Evolutionary conservation across 2,113 vertebrate species (phyloP).

Genomic region (Tricholaema leucomelas): DNA sequence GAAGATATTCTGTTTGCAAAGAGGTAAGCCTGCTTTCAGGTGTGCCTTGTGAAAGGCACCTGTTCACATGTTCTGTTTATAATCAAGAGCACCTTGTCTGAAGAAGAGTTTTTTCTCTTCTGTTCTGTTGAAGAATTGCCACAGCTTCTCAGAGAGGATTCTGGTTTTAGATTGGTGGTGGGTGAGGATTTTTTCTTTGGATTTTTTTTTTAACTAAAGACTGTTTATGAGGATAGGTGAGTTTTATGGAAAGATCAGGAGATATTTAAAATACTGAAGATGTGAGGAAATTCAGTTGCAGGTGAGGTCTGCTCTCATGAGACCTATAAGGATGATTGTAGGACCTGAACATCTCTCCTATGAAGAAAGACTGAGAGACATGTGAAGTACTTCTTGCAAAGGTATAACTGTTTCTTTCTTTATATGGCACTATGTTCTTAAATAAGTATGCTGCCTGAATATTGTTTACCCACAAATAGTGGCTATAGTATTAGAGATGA

Average conservation of each 20-base stretch:
- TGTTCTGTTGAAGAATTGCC: not conserved
- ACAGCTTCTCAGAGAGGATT: not conserved
- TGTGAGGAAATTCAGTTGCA: not conserved
- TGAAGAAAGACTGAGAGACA: too few relatives aligned
- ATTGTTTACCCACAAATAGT: not conserved
- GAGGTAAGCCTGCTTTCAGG: not conserved
- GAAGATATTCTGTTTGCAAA: not conserved
- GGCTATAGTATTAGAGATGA: not conserved
- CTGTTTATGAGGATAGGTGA: not conserved
- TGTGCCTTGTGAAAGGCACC: not conserved
- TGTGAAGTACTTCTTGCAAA: not conserved
- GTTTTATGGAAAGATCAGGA: not conserved
- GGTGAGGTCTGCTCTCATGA: not conserved
- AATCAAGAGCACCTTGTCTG: constrained; percentile 5
- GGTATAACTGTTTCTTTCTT: not conserved
- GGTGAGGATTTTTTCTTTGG: not conserved
- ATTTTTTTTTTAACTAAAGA: not conserved
- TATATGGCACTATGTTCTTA: fast-evolving
- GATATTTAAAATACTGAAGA: not conserved
- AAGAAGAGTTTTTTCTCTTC: not conserved
- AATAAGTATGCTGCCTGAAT: not conserved
- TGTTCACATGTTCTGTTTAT: not conserved
- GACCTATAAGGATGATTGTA: too few relatives aligned
- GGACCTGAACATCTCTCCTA: too few relatives aligned
- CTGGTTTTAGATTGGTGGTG: not conserved